These are phyloP conservation scores for Cepaea hortensis DNA, from an alignment of 2,888 invertebrate species.

Conservation along the genomic window DNA sequence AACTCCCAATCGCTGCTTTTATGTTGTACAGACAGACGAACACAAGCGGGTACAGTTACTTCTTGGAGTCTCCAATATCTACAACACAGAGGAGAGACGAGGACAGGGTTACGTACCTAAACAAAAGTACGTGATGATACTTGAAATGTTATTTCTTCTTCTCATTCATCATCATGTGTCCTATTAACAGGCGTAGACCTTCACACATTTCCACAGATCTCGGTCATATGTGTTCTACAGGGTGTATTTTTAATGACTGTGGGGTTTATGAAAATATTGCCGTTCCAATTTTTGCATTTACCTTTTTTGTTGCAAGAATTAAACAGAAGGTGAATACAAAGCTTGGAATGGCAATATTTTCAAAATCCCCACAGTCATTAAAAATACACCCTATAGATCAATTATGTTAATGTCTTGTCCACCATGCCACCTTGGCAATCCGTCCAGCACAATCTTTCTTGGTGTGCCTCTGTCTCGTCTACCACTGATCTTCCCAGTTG, in stretches of 20 bases:
- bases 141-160: not conserved
- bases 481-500: too few relatives aligned
- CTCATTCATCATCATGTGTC: not conserved
- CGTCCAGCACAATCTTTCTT: too few relatives aligned
- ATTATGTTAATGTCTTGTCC: not conserved
- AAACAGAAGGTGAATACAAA: too few relatives aligned
- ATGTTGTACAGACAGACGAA: constrained; percentile 87
- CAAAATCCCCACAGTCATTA: not conserved
- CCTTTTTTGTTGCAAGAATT: too few relatives aligned
- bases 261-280: too few relatives aligned
- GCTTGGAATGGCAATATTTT: not conserved
- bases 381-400: too few relatives aligned
- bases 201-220: too few relatives aligned
- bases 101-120: constrained; percentile 99
- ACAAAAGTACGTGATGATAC: constrained; percentile 83
- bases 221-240: too few relatives aligned
- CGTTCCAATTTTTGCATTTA: too few relatives aligned
- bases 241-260: too few relatives aligned
- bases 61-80: constrained; percentile 97
- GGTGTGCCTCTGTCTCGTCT: too few relatives aligned
- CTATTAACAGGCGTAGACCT: not conserved
- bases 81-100: constrained; percentile 98
- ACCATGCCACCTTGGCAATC: too few relatives aligned
- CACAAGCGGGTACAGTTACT: constrained; percentile 93
- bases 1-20: not conserved